A percentile compares a stretch with the other conserved stretches of the same genome.
These are phyloP conservation scores for Orbicella faveolata DNA, from an alignment of 64 coral and sea anemone genomes.

Conservation along the genomic window DNA sequence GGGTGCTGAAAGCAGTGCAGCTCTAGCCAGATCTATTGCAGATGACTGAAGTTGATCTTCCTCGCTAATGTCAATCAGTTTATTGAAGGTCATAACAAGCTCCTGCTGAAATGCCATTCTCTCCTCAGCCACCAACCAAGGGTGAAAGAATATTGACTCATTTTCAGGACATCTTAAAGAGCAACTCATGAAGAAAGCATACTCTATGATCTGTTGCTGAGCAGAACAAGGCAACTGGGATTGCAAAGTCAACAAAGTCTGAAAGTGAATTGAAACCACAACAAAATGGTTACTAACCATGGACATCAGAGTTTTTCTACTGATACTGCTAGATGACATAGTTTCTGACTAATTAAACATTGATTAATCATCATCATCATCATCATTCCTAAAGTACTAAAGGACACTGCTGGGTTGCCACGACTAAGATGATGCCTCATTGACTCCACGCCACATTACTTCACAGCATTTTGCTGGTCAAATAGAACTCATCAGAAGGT, in stretches of 20 bases:
- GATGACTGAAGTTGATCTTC: conserved; percentile 34
- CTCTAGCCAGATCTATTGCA: conserved; percentile 32
- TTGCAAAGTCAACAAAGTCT: conserved; percentile 56
- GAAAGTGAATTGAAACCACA: neutral
- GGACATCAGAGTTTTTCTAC: too few relatives aligned
- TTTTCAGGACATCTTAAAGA: neutral
- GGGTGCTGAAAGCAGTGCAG: conserved; percentile 34
- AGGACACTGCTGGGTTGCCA: too few relatives aligned
- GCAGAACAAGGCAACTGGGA: conserved; percentile 16
- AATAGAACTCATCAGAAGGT: too few relatives aligned
- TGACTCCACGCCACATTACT: too few relatives aligned
- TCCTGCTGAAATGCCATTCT: conserved; percentile 43
- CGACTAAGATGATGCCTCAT: too few relatives aligned
- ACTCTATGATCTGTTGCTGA: conserved; percentile 71
- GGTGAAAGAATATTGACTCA: conserved; percentile 68
- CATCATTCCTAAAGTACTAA: too few relatives aligned
- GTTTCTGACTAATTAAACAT: too few relatives aligned
- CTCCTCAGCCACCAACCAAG: conserved; percentile 26
- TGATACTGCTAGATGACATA: too few relatives aligned
- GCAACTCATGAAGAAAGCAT: conserved; percentile 60
- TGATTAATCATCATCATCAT: neutral
- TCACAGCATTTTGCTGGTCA: too few relatives aligned
- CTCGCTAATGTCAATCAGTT: conserved; percentile 63
- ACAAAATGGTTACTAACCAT: neutral
- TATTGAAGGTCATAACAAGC: conserved; percentile 65